Percentiles rank a stretch among this genome's conserved stretches.
phyloP scores from a whole-genome alignment of 2,888 invertebrate genomes.

The Xylota sylvarum region DNA sequence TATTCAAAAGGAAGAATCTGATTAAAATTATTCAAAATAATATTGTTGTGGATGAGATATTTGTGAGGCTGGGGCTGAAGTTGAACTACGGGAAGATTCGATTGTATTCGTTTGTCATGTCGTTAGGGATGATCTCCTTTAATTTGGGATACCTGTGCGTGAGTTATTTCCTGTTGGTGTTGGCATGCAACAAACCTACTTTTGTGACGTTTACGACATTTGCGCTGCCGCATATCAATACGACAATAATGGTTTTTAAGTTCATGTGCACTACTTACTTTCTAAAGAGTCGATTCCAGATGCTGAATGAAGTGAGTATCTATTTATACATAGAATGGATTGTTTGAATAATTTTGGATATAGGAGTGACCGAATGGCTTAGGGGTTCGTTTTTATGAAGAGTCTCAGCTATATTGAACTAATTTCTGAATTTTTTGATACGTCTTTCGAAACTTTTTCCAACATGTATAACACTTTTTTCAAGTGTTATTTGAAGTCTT shows the following conservation, averaged over 20 bases:
- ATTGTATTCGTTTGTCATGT: conserved; percentile 80
- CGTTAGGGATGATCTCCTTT: conserved; percentile 81
- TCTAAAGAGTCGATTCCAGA: conserved; percentile 81
- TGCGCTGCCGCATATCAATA: conserved; percentile 83
- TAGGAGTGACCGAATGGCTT: background rate
- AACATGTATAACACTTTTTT: too few relatives aligned
- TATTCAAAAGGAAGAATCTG: conserved; percentile 79
- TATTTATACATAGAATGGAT: background rate
- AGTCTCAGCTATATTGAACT: too few relatives aligned
- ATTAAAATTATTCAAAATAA: conserved; percentile 81
- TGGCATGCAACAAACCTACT: conserved; percentile 81
- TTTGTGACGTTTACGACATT: conserved; percentile 83
- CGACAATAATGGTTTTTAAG: conserved; percentile 83
- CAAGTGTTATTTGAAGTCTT: too few relatives aligned
- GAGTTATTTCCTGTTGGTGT: conserved; percentile 81
- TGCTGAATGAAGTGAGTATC: conserved; percentile 82
- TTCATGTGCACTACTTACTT: conserved; percentile 82
- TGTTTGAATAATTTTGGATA: too few relatives aligned
- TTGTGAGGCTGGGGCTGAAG: conserved; percentile 82
- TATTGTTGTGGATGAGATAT: conserved; percentile 81
- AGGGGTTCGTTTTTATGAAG: too few relatives aligned
- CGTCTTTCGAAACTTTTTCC: too few relatives aligned
- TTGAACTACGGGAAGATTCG: conserved; percentile 82
- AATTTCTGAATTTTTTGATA: too few relatives aligned
- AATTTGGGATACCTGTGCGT: conserved; percentile 82